A percentile compares a stretch with the other conserved stretches of the same genome.
Evolutionary conservation across 1,140 invertebrate species (phyloP).

Genomic region (Metopolophium dirhodum): DNA sequence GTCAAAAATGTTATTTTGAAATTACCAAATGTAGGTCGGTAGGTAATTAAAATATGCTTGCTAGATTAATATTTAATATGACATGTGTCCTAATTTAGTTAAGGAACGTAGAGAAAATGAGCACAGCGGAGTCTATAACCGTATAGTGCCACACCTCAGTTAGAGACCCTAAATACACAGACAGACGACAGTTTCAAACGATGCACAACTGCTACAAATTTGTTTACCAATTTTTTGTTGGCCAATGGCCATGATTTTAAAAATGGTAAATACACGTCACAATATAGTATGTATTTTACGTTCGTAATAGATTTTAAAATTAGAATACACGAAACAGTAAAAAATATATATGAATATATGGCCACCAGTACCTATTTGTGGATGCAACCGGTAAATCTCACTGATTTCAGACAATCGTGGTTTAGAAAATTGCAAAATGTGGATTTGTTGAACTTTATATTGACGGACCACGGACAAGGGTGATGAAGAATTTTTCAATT

Average conservation of each 20-base stretch:
- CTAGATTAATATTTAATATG: too few relatives aligned
- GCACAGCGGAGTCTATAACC: too few relatives aligned
- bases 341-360: neutral
- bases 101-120: too few relatives aligned
- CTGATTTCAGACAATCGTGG: neutral
- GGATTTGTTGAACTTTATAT: neutral
- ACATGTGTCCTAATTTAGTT: too few relatives aligned
- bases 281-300: neutral
- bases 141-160: too few relatives aligned
- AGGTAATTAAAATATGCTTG: too few relatives aligned
- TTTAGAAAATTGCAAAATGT: neutral
- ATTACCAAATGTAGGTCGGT: too few relatives aligned
- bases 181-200: too few relatives aligned
- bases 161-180: too few relatives aligned
- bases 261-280: neutral
- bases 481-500: neutral
- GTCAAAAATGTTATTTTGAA: too few relatives aligned
- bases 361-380: neutral
- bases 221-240: neutral
- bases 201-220: neutral
- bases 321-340: neutral
- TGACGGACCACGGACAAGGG: neutral
- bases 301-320: neutral
- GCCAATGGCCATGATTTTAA: neutral
- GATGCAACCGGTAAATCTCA: neutral